These are phyloP conservation scores for Cosmia trapezina DNA, from an alignment of 2,888 invertebrate species.

Conservation along the genomic window DNA sequence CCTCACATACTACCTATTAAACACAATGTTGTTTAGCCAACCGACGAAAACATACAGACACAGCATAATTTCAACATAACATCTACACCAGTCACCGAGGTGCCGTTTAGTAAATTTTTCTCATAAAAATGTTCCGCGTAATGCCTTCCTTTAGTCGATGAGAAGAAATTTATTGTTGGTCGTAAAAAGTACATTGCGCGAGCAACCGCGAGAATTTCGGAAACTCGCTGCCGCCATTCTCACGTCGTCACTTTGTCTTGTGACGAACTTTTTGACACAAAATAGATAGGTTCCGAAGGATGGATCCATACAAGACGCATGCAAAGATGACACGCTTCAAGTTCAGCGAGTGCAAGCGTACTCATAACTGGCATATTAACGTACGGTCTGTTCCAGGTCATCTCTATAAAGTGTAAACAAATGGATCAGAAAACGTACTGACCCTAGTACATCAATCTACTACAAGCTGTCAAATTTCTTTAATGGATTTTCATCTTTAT, in stretches of 20 bases:
- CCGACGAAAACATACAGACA: slow-evolving; percentile 18
- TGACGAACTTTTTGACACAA: slow-evolving; percentile 65
- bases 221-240: slow-evolving; percentile 71
- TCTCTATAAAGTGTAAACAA: not conserved
- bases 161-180: slow-evolving; percentile 82
- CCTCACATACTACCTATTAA: no score
- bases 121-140: slow-evolving; percentile 79
- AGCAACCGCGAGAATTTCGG: slow-evolving; percentile 76
- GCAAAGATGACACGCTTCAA: not conserved
- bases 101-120: slow-evolving; percentile 78
- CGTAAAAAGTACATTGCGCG: slow-evolving; percentile 82
- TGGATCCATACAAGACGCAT: not conserved
- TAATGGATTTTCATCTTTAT: no score
- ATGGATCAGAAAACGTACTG: not conserved
- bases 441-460: no score
- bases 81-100: slow-evolving; percentile 42
- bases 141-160: slow-evolving; percentile 80
- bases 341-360: not conserved
- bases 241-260: slow-evolving; percentile 76
- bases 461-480: no score
- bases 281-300: not conserved
- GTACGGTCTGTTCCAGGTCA: not conserved
- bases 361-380: no score
- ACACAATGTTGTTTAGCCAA: slow-evolving; percentile 7
- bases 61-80: slow-evolving; percentile 39